phyloP scores from a whole-genome alignment of 2,797 vertebrate species.

The Gymnoscopelus microlampas region DNA sequence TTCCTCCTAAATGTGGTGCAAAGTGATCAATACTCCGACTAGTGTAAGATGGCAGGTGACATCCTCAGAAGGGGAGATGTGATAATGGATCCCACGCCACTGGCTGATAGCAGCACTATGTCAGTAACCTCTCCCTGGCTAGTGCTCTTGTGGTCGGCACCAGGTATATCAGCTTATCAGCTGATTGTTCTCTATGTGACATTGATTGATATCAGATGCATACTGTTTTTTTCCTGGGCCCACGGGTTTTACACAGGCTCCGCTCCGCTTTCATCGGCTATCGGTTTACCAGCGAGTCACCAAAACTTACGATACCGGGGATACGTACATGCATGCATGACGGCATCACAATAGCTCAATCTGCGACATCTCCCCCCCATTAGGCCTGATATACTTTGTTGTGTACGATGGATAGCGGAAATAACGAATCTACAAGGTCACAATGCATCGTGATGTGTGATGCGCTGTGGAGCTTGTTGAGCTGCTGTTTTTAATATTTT shows the following conservation, averaged over 20 bases:
- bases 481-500: no score
- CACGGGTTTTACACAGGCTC: constrained; percentile 48
- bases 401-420: no score
- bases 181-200: constrained; percentile 78
- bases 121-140: constrained; percentile 49
- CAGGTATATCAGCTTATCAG: constrained; percentile 68
- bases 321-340: constrained; percentile 25
- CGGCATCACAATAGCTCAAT: constrained; percentile 44
- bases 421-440: no score
- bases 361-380: constrained; percentile 30
- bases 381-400: no score
- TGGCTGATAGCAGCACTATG: constrained; percentile 51
- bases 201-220: constrained; percentile 78
- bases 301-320: constrained; percentile 49
- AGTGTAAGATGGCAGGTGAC: constrained; percentile 76
- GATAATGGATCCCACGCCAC: constrained; percentile 69
- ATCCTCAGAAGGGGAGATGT: constrained; percentile 69
- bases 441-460: no score
- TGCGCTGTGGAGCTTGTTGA: no score
- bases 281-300: constrained; percentile 53
- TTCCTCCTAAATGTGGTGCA: constrained; percentile 68
- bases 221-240: constrained; percentile 49
- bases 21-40: constrained; percentile 73
- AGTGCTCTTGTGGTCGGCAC: constrained; percentile 51
- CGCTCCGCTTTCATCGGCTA: constrained; percentile 31